Percentiles rank a stretch among this genome's conserved stretches.
Conservation (phyloP, 2,113 vertebrate species). For the Choloepus hoffmanni region DNA sequence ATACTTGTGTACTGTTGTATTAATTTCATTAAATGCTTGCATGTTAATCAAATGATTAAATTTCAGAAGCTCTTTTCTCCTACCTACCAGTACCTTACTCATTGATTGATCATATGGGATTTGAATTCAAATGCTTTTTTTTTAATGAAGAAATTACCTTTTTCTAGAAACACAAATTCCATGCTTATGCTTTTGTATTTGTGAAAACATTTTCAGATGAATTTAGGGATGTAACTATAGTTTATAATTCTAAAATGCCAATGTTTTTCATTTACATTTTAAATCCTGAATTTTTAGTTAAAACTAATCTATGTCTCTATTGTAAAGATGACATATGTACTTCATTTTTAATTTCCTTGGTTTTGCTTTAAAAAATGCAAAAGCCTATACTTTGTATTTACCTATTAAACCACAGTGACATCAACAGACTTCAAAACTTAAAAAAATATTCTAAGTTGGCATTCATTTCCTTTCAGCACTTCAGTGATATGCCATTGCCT, state of each 20-base stretch:
- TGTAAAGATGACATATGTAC: slow-evolving; percentile 48
- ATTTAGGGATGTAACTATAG: slow-evolving; percentile 22
- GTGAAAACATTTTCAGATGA: slow-evolving; percentile 70
- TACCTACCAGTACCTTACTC: slow-evolving; percentile 33
- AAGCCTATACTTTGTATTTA: slow-evolving; percentile 75
- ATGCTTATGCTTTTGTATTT: slow-evolving; percentile 52
- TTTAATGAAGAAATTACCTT: slow-evolving; percentile 30
- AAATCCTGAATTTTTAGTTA: slow-evolving; percentile 73
- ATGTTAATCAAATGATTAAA: slow-evolving; percentile 64
- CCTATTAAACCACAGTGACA: slow-evolving; percentile 69
- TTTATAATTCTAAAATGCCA: slow-evolving; percentile 68
- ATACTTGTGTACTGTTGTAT: slow-evolving; percentile 64
- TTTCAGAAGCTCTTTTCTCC: slow-evolving; percentile 34
- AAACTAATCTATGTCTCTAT: slow-evolving; percentile 73
- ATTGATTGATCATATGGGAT: background rate
- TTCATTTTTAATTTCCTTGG: slow-evolving; percentile 73
- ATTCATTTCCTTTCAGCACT: background rate
- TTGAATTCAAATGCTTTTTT: slow-evolving; percentile 44
- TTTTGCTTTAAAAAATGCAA: slow-evolving; percentile 71
- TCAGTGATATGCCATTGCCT: background rate
- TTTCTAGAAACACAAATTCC: slow-evolving; percentile 48
- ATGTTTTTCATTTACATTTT: slow-evolving; percentile 69
- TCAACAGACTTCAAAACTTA: slow-evolving; percentile 60
- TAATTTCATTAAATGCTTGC: slow-evolving; percentile 77
- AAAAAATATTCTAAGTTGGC: background rate